Evolutionary conservation across 2,888 invertebrate genomes (phyloP), one percentile per base, ranked within the genome.

Genomic region (Caenorhabditis sp.): DNA sequence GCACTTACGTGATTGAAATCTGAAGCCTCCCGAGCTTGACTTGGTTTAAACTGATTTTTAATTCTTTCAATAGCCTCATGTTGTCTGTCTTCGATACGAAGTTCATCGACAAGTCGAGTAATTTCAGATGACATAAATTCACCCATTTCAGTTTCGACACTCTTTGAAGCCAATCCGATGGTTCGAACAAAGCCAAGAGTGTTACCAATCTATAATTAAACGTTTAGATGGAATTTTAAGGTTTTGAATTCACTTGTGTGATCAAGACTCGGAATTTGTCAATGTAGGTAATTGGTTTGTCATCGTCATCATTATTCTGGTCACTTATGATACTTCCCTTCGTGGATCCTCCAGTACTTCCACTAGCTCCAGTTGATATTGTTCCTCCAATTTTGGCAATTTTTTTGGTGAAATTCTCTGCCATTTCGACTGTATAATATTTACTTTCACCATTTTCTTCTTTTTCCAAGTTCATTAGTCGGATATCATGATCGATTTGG

Each of bases 221-320:
- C 43, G 20, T 38, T 64, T 38, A n/a, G 12, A 31, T 10, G 82
- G n/a, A n/a, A n/a, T n/a, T n/a, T n/a, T n/a, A n/a, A n/a, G n/a
- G n/a, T n/a, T n/a, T n/a, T n/a, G 85, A 91, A 95, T 10, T 96
- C 85, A 97, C 95, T 87, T 97, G 94, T 59, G 94, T 94, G 64
- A 99, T 93, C 5, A 97, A 91, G 81, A 93, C 92, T 52, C 97
- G 91, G 89, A 97, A 97, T 83, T 95, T 91, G 89, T 97, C 97
- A 87, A 99, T 91, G 88, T 94, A 95, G 78, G 94, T 95, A 75
- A 92, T 91, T 0, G 93, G 94, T 78, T 93, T 93, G 50, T 92
- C 91, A 61, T 93, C 93, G 60, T 93, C 88, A 27, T 50, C 27
- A 10, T 56, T 17, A 3, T 26, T 56, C 53, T 20, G n/a, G 3